Conservation (phyloP, 2,113 vertebrate species). For the Cyphomyrus discorhynchus region DNA sequence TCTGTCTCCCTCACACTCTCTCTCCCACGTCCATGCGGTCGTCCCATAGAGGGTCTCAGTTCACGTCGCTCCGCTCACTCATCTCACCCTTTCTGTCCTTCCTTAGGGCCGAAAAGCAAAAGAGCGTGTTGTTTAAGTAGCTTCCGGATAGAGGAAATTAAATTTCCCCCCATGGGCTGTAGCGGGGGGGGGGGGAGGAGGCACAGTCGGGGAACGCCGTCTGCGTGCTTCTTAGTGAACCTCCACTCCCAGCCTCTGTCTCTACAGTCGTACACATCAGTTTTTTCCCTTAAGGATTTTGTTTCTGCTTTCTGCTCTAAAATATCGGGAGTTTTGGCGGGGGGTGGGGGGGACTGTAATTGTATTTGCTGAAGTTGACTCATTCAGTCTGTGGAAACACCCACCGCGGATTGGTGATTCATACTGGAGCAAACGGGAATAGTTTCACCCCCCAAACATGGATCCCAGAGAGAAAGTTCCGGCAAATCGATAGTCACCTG, state of each 20-base stretch:
- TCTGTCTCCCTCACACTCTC: neutral
- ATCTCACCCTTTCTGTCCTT: neutral
- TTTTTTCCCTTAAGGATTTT: constrained; percentile 33
- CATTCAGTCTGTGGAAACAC: constrained; percentile 25
- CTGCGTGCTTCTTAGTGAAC: neutral
- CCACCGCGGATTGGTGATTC: constrained; percentile 29
- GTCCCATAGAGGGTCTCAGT: neutral
- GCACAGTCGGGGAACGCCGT: neutral
- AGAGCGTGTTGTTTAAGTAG: neutral
- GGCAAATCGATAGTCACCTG: neutral
- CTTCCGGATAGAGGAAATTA: neutral
- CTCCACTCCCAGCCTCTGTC: neutral
- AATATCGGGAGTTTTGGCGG: neutral
- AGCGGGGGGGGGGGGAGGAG: neutral
- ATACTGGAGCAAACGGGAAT: constrained; percentile 6
- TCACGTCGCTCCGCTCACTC: neutral
- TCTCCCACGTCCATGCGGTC: neutral
- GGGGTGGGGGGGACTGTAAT: constrained; percentile 11
- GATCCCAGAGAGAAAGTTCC: constrained; percentile 8
- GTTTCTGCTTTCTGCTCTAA: constrained; percentile 27
- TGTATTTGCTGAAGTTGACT: constrained; percentile 32
- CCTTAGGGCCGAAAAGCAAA: neutral
- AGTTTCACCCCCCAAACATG: neutral
- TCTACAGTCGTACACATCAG: constrained; percentile 28
- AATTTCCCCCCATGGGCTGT: neutral